phyloP scores from a whole-genome alignment of 1,140 invertebrate genomes.

The Drosophila pruinosa region DNA sequence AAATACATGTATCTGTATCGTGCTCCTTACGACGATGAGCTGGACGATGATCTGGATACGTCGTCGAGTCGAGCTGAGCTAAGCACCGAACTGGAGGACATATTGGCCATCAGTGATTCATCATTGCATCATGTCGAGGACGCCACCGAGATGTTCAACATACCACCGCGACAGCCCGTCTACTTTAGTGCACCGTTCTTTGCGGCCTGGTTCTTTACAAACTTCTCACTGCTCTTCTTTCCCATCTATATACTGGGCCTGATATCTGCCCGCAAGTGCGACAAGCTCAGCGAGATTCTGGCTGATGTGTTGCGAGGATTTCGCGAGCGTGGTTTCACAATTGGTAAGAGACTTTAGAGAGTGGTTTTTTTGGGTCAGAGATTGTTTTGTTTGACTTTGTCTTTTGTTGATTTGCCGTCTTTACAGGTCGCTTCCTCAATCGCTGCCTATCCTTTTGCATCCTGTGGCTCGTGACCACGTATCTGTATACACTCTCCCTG shows the following conservation, averaged over 20 bases:
- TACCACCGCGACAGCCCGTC: slow-evolving; percentile 71
- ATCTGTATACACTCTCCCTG: slow-evolving; percentile 94
- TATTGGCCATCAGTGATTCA: slow-evolving; percentile 83
- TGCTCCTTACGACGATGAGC: slow-evolving; percentile 81
- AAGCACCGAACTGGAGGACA: slow-evolving; percentile 81
- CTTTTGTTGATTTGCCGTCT: too few relatives aligned
- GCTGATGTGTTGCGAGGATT: slow-evolving; percentile 92
- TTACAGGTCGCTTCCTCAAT: slow-evolving; percentile 90
- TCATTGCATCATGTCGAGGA: slow-evolving; percentile 80
- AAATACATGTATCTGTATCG: slow-evolving; percentile 90
- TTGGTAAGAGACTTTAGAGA: too few relatives aligned
- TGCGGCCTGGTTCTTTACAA: slow-evolving; percentile 97
- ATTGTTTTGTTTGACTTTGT: neutral
- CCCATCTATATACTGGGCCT: slow-evolving; percentile 92
- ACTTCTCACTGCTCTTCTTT: slow-evolving; percentile 95
- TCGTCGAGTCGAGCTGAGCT: slow-evolving; percentile 82
- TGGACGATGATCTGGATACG: slow-evolving; percentile 82
- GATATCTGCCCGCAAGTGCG: slow-evolving; percentile 88
- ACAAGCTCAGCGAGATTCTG: slow-evolving; percentile 89
- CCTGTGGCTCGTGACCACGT: slow-evolving; percentile 96
- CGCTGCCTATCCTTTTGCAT: slow-evolving; percentile 94
- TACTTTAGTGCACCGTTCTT: slow-evolving; percentile 93
- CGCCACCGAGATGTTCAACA: slow-evolving; percentile 79
- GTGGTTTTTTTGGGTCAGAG: neutral
- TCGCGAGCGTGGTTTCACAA: slow-evolving; percentile 93